Evolutionary conservation across 2,113 vertebrate genomes (phyloP).

Genomic region (Zapus hudsonius): DNA sequence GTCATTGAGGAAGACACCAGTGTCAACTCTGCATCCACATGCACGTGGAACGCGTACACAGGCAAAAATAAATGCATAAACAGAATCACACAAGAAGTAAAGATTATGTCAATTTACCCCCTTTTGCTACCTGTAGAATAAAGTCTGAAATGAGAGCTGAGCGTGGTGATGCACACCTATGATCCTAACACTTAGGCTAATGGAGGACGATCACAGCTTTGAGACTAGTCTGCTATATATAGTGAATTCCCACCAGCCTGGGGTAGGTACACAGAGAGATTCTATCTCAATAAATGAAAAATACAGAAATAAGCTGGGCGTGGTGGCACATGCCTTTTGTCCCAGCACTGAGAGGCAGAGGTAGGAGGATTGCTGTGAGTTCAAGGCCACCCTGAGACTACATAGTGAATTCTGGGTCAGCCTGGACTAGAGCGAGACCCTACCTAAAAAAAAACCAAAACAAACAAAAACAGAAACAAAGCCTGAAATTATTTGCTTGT

Average conservation of each 20-base stretch:
- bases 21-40: no score
- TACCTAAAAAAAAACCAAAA: no score
- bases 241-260: not conserved
- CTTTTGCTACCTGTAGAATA: constrained; percentile 5
- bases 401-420: no score
- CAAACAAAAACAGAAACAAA: not conserved
- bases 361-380: no score
- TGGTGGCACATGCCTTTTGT: no score
- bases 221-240: not conserved
- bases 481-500: not conserved
- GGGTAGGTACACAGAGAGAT: not conserved
- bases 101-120: not conserved
- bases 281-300: not conserved
- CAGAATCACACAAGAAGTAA: not conserved
- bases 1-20: no score
- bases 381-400: no score
- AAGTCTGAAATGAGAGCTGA: not conserved
- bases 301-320: no score
- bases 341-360: no score
- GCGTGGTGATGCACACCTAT: not conserved
- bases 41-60: no score
- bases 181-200: not conserved
- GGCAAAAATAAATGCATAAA: no score
- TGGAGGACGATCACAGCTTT: not conserved
- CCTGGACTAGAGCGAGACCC: no score